Evolutionary conservation across 2,797 vertebrate species (phyloP).

Genomic region (Calcarius lapponicus): DNA sequence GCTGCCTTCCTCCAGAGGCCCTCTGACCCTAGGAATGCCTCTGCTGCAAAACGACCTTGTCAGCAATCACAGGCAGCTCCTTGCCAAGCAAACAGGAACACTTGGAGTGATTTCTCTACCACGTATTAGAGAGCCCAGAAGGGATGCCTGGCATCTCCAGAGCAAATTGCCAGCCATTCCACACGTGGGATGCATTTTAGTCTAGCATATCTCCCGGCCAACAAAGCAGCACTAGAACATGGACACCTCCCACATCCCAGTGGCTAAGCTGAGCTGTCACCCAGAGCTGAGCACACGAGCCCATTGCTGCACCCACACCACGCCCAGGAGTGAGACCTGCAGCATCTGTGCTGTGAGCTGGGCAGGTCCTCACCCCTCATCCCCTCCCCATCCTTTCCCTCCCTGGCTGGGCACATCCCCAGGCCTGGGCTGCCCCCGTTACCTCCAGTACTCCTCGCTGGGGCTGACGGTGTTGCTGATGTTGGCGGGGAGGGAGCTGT

Average conservation of each 20-base stretch:
- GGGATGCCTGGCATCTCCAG: neutral
- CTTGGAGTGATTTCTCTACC: neutral
- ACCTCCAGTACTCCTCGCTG: slow-evolving; percentile 86
- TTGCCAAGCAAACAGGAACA: neutral
- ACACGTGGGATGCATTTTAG: neutral
- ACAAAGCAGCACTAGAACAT: neutral
- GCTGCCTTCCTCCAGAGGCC: neutral
- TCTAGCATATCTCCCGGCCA: neutral
- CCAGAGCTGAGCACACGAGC: neutral
- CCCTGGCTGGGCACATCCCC: accelerated
- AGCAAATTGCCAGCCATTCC: neutral
- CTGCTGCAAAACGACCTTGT: neutral
- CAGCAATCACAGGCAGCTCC: neutral
- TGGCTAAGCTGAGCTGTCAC: neutral
- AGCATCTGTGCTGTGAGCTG: neutral
- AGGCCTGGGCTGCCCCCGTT: neutral
- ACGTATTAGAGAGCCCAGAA: neutral
- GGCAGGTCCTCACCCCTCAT: neutral
- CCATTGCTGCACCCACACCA: neutral
- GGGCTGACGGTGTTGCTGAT: slow-evolving; percentile 80
- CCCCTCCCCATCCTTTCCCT: neutral
- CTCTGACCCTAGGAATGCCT: neutral
- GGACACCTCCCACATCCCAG: neutral
- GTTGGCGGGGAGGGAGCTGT: slow-evolving; percentile 71
- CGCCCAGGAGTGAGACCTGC: neutral